Base-by-base conservation (phyloP, 2,888 invertebrate genomes). In the Ophion ventricosus region DNA sequence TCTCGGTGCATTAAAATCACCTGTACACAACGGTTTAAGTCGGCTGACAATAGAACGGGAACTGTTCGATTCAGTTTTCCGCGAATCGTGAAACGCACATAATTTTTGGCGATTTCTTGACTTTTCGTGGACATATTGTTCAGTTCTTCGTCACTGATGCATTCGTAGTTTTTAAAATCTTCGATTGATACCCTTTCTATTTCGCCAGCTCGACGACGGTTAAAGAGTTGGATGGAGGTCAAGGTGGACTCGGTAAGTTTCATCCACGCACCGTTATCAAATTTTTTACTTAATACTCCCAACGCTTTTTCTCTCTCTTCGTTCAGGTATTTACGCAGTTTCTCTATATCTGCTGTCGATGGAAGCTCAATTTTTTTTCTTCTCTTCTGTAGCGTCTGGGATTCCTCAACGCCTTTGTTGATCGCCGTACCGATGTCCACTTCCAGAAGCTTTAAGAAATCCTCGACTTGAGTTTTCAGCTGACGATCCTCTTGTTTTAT, bases 131-230 rank as follows among this genome's bases (percentile, higher is more conserved):
- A 80, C 35, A 87, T 43, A 2, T 35, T 59, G 2, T 74, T 78
- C 8, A 85, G 57, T 26, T 77, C 76, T 7, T 83, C 63, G 0
- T 20, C n/a, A 2, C 43, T 17, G 26, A 86, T 63, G 8, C 74
- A 29, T n/a, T 74, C 11, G 14, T 59, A 25, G 4, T 57, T 70
- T 54, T 54, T n/a, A 26, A 85, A 77, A 69, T 86, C 85, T n/a
- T 84, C 83, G 10, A 86, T 84, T 0, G 35, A 49, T 1, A 77
- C 40, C 11, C 84, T 59, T 63, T 87, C 84, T 1, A 86, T 66
- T 26, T 87, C 83, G 17, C 85, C 87, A 11, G 86, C 73, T 67
- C 87, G 79, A 17, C 85, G 76, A 2, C 84, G 85, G 82, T 86
- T 87, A 23, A 85, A 87, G 1, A 86, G 10, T 35, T 84, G 61